Evolutionary conservation across 2,797 vertebrate genomes (phyloP), one percentile per base, ranked within the genome.

Genomic region (Nannoperca australis): DNA sequence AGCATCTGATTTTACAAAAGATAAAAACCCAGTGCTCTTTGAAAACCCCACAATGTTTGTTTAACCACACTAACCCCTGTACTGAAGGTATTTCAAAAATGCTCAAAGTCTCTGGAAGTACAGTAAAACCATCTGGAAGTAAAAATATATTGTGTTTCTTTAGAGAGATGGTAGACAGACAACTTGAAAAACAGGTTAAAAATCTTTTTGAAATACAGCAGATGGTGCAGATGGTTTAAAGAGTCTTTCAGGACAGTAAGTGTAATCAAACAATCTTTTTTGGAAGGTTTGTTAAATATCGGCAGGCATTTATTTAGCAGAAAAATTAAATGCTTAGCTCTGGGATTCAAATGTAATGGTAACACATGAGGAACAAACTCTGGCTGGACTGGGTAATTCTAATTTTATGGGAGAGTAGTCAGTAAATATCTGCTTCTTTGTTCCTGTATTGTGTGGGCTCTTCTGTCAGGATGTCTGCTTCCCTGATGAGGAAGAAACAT

Each of bases 381-480:
- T 0, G 11, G 18, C 5, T 7, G 11, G 9, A 40, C 45, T 38
- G 12, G 14, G 3, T 59, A 0, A 42, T 34, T 38, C 3, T 22
- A 22, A 18, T 44, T 44, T 60, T 11, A 42, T 42, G 9, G 40
- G 20, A 24, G 32, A 30, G 50, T 4, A 36, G 24, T 54, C 14
- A 50, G 30, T 44, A 11, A 18, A 27, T 20, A 22, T 38, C 54
- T 68, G 36, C 13, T 36, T 36, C 13, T 50, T 4, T 74, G 20
- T 65, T 15, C 7, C 36, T 47, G 49, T 72, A 10, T 27, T 54
- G 12, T 20, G 15, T 47, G 15, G 17, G 8, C 6, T 50, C 5
- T 67, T 71, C 27, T 47, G n/a, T 71, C 54, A 72, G 22, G 30
- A 51, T 40, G 56, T 36, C 38, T 50, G 61, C 70, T 81, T 36